Base-by-base conservation (phyloP, 2,797 vertebrate species). In the Pelodytes ibericus region DNA sequence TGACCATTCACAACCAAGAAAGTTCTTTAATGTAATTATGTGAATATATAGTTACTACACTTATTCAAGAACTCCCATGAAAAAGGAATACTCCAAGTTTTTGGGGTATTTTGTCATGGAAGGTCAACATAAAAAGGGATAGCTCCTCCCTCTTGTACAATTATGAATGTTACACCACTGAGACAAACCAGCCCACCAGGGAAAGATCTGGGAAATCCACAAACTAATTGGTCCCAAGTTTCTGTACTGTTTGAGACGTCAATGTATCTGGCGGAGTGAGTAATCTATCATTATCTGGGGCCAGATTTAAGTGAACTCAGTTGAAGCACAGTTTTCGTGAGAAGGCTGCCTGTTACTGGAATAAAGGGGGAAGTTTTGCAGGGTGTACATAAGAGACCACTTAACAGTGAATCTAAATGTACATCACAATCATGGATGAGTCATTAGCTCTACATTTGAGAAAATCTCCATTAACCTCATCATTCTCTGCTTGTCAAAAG, bases 171-270 rank as follows among this genome's bases (percentile, higher is more conserved):
- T 36, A 5, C 33, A 36, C 11, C 1, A 36, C 10, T 57, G 31
- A 57, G 61, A 57, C 72, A 63, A 66, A 41, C 25, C 9, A 24
- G 11, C 49, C 70, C 44, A 56, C 4, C 59, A 64, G 39, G 36
- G 24, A 10, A 20, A 47, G 36, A 62, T 31, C 53, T 22, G 44
- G 41, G 22, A 57, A 25, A 39, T 33, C 61, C 61, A 47, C 62
- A 59, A 26, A 7, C 24, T 59, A 57, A 76, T 57, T 44, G 16
- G 15, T 66, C 36, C 76, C 58, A 31, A 29, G 61, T 36, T 74
- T 58, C 51, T 22, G 57, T 70, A 80, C 73, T 82, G 78, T 73
- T 80, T 69, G 27, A 13, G 58, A 64, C 49, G 53, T 77, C 33
- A 59, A 51, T 53, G 41, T 67, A 47, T 67, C 64, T 67, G 39